Conservation (phyloP, 2,888 invertebrate genomes). For the Tenthredo notha region DNA sequence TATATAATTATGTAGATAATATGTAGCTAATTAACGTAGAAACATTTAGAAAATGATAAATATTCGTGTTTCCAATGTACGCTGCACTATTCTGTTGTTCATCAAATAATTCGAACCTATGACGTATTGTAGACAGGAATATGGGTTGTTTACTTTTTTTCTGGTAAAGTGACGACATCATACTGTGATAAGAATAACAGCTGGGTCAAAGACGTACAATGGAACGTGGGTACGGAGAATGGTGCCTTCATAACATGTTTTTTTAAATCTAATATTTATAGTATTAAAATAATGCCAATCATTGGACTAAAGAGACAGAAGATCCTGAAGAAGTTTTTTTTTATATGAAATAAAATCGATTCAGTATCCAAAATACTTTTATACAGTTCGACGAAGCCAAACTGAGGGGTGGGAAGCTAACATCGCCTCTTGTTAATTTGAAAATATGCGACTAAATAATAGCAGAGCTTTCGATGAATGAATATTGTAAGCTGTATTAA, state of each 20-base stretch:
- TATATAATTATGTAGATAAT: not conserved
- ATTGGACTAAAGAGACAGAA: not conserved
- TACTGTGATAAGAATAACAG: not conserved
- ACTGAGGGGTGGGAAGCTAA: not conserved
- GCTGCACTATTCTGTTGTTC: constrained; percentile 8
- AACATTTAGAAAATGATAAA: not conserved
- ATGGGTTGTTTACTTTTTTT: not conserved
- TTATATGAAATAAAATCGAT: not conserved
- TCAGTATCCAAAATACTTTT: not conserved
- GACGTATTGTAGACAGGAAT: not conserved
- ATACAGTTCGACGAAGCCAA: not conserved
- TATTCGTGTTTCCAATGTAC: constrained; percentile 3
- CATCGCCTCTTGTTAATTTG: not conserved
- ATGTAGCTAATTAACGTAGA: not conserved
- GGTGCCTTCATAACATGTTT: constrained; percentile 24
- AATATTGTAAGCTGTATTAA: not conserved
- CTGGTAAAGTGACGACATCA: not conserved
- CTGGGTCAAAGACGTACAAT: not conserved
- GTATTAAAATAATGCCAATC: constrained; percentile 2
- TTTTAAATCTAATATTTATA: constrained; percentile 10
- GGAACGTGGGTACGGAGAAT: constrained; percentile 3
- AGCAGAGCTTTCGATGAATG: not conserved
- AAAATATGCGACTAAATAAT: not conserved
- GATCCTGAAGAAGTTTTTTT: not conserved
- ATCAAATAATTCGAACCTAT: not conserved